These are phyloP conservation scores for Sebastes dallii DNA, from an alignment of 2,797 vertebrate genomes.

Conservation along the genomic window DNA sequence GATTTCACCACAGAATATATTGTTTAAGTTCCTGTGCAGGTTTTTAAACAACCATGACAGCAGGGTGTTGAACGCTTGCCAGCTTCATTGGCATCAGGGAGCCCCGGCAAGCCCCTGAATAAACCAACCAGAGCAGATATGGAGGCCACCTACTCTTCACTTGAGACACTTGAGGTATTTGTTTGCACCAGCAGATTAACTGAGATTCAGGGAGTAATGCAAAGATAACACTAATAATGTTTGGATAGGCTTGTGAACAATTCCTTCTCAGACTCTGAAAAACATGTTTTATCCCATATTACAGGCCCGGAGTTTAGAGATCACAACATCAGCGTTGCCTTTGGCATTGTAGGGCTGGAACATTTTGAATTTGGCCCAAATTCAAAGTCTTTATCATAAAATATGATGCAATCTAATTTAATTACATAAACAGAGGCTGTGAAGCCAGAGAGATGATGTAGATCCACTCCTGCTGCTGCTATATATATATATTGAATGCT, in stretches of 20 bases:
- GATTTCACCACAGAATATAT: slow-evolving; percentile 9
- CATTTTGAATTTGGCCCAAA: background rate
- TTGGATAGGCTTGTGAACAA: slow-evolving; percentile 30
- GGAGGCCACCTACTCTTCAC: slow-evolving; percentile 8
- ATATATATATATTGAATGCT: background rate
- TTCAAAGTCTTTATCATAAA: background rate
- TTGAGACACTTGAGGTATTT: slow-evolving; percentile 10
- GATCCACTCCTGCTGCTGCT: background rate
- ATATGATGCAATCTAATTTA: background rate
- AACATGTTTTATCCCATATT: slow-evolving; percentile 5
- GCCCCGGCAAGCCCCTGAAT: slow-evolving; percentile 18
- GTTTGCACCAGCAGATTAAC: slow-evolving; percentile 31
- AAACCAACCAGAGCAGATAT: slow-evolving; percentile 24
- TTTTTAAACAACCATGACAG: slow-evolving; percentile 25
- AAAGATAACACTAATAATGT: slow-evolving; percentile 33
- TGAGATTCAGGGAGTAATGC: slow-evolving; percentile 5
- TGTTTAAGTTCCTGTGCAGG: slow-evolving; percentile 53
- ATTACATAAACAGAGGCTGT: background rate
- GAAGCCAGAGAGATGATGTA: background rate
- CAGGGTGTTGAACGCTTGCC: slow-evolving; percentile 2
- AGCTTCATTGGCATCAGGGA: slow-evolving; percentile 24
- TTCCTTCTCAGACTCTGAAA: slow-evolving; percentile 25
- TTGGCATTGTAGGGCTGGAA: background rate
- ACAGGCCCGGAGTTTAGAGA: background rate
- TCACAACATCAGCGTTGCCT: background rate